Conservation (phyloP, 92 coral and sea anemone species). For the Porites lobata region DNA sequence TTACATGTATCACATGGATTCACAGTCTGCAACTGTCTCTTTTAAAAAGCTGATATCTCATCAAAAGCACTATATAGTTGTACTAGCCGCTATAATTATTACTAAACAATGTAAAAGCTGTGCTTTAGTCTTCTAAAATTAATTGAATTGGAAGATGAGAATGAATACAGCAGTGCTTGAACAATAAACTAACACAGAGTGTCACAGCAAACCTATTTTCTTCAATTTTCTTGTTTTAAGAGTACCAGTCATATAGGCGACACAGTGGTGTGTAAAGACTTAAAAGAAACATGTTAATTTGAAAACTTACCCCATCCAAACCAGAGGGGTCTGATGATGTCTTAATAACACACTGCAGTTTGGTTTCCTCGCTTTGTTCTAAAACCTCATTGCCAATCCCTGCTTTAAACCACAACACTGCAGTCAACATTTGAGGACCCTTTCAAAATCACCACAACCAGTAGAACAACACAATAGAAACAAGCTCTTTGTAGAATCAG, state of each 20-base stretch:
- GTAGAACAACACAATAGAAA: constrained; percentile 35
- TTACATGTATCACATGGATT: too few relatives aligned
- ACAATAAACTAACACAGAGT: background rate
- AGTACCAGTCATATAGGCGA: constrained; percentile 24
- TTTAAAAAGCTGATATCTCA: too few relatives aligned
- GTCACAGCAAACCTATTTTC: background rate
- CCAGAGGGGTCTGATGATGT: constrained; percentile 57
- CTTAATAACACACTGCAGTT: constrained; percentile 90
- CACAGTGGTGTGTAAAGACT: constrained; percentile 20
- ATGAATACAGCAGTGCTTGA: too few relatives aligned
- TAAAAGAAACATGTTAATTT: too few relatives aligned
- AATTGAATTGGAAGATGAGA: too few relatives aligned
- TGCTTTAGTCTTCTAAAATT: too few relatives aligned
- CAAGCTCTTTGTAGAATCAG: constrained; percentile 27
- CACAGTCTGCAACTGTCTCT: too few relatives aligned
- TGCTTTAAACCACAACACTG: constrained; percentile 63
- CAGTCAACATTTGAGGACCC: constrained; percentile 52
- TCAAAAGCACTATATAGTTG: too few relatives aligned
- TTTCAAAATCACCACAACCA: constrained; percentile 42
- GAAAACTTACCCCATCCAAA: constrained; percentile 78
- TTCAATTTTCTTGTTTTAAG: background rate
- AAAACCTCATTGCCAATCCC: constrained; percentile 89
- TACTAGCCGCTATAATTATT: too few relatives aligned
- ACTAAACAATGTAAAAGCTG: too few relatives aligned
- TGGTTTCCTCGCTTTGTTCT: constrained; percentile 91